phyloP scores from a whole-genome alignment of 2,113 vertebrate species.

The Haplochromis vanheusdeni region DNA sequence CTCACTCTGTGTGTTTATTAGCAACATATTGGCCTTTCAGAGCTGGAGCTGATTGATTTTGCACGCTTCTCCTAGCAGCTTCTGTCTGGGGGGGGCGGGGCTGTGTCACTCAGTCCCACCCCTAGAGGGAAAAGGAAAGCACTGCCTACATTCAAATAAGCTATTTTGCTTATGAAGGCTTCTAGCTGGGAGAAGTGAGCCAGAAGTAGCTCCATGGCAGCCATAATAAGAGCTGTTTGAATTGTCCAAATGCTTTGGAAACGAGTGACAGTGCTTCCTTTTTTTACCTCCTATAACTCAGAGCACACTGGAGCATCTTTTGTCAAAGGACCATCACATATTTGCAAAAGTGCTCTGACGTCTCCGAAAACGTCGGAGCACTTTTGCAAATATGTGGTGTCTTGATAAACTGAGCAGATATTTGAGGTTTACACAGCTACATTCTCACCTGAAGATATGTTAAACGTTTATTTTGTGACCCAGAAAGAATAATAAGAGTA shows the following conservation, averaged over 20 bases:
- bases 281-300: neutral
- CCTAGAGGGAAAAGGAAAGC: neutral
- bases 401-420: neutral
- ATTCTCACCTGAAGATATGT: neutral
- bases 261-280: neutral
- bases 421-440: neutral
- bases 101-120: neutral
- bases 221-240: neutral
- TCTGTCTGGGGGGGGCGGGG: neutral
- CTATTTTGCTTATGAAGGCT: neutral
- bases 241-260: neutral
- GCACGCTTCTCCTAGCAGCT: slow-evolving; percentile 25
- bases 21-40: slow-evolving; percentile 29
- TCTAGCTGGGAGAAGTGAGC: neutral
- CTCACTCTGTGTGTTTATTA: neutral
- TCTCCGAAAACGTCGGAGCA: accelerated
- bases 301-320: neutral
- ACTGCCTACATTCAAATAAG: neutral
- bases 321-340: neutral
- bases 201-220: neutral
- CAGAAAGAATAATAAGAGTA: accelerated
- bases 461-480: neutral
- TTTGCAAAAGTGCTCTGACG: neutral
- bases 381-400: accelerated
- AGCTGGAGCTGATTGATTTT: slow-evolving; percentile 52